Conservation (phyloP, 2,113 vertebrate species). For the Ailuropoda melanoleuca region DNA sequence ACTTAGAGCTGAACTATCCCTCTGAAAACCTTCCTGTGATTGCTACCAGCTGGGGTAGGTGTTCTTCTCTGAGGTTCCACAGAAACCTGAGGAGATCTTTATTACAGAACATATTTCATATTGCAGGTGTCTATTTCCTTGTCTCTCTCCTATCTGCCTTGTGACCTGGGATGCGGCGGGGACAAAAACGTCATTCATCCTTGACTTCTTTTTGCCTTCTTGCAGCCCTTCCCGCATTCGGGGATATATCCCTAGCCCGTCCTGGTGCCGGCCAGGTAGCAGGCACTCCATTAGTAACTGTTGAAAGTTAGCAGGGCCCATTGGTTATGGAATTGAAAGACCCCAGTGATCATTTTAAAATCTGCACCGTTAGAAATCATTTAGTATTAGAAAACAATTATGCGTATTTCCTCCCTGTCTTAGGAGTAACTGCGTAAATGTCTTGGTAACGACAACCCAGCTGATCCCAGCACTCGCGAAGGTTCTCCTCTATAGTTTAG, state of each 20-base stretch:
- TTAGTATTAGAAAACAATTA: constrained; percentile 12
- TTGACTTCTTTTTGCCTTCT: not conserved
- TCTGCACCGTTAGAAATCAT: not conserved
- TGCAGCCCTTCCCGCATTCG: not conserved
- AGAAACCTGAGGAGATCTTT: not conserved
- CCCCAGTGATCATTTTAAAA: not conserved
- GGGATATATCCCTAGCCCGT: not conserved
- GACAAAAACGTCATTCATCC: not conserved
- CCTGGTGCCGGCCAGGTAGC: too few relatives aligned
- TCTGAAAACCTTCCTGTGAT: not conserved
- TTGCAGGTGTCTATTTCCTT: not conserved
- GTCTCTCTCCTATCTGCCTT: not conserved
- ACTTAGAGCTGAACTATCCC: not conserved
- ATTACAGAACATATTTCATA: not conserved
- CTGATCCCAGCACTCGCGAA: constrained; percentile 91
- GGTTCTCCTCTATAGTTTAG: constrained; percentile 88
- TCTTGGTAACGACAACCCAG: constrained; percentile 89
- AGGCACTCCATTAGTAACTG: not conserved
- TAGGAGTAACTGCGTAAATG: constrained; percentile 90
- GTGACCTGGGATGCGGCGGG: accelerated
- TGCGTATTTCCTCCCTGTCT: constrained; percentile 57
- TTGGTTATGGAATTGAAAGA: not conserved
- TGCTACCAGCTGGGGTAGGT: not conserved
- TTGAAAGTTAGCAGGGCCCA: not conserved
- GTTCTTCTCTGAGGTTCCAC: not conserved